Evolutionary conservation across 2,888 invertebrate genomes (phyloP), one percentile per base, ranked within the genome.

Genomic region (Pinctada fucata): DNA sequence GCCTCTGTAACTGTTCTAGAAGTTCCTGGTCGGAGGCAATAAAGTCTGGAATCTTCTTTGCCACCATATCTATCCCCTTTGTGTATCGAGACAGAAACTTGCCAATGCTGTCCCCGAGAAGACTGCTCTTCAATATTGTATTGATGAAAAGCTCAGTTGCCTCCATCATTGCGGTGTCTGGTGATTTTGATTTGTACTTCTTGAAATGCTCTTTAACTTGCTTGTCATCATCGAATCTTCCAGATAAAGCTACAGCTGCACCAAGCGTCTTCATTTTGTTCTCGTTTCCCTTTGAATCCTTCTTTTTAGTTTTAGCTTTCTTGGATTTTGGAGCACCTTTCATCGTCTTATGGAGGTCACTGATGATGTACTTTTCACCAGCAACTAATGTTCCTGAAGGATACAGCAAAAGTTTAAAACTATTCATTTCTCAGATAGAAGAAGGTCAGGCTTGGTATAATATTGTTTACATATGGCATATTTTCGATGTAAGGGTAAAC

Each of bases 11-110:
- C 65, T 74, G 49, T 16, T 86, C 81, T 67, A 89, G 83, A 77
- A 90, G 70, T 13, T 84, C 77, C 48, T 85, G 82, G 78, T 90
- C 90, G 3, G 89, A 87, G 75, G 87, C 79, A 31, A 89, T 85
- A 51, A 89, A 87, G 49, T 84, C 83, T 2, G 89, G 89, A 45
- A 90, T 86, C 67, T 87, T 81, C n/a, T 79, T 76, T 3, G 81
- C 86, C 68, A 84, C 83, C 49, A 81, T 80, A 58, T 87, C 86
- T 10, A 88, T 87, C 58, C 83, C 86, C 75, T 81, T 85, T 65
- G 83, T 77, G 79, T 83, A 85, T 72, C 85, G 83, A 68, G 82
- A 83, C 66, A 89, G 86, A 79, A 86, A 90, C 65, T 58, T 87
- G 3, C 80, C 79, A 49, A 88, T 81, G 4, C 83, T 85, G 10